These are phyloP conservation scores for Nemapogon koenigi DNA, from an alignment of 2,888 invertebrate species.

Conservation along the genomic window DNA sequence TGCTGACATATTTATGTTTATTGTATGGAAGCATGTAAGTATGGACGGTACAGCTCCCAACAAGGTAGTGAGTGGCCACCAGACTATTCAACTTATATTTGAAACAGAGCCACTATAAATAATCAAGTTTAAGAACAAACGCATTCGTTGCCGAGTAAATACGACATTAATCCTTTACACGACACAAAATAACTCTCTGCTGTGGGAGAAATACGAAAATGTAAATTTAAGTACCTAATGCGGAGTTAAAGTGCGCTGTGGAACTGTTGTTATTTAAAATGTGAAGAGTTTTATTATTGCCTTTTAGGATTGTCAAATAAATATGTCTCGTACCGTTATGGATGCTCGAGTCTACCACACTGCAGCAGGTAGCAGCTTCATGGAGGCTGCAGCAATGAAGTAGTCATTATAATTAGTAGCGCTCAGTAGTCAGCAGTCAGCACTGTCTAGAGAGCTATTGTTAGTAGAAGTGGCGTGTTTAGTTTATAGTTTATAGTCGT, in stretches of 20 bases:
- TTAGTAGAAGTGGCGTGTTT: too few species aligned
- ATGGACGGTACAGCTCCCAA: neutral
- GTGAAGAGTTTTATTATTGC: constrained; percentile 56
- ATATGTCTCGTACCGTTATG: constrained; percentile 57
- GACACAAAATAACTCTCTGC: neutral
- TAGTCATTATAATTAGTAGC: too few species aligned
- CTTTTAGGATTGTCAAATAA: constrained; percentile 47
- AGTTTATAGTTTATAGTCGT: too few species aligned
- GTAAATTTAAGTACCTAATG: constrained; percentile 62
- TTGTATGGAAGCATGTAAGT: neutral
- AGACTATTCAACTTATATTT: neutral
- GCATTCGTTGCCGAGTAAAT: too few species aligned
- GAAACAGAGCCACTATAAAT: neutral
- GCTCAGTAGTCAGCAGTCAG: too few species aligned
- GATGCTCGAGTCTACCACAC: constrained; percentile 32
- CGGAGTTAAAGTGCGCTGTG: constrained; percentile 46
- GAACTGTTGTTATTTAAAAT: constrained; percentile 52
- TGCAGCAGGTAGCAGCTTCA: neutral
- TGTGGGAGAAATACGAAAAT: constrained; percentile 26
- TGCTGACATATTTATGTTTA: neutral
- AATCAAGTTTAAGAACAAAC: neutral
- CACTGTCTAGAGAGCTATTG: too few species aligned
- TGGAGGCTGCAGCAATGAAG: neutral
- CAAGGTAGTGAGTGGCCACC: neutral
- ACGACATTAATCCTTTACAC: neutral